Percentiles rank a stretch among this genome's conserved stretches.
Evolutionary conservation across 2,113 vertebrate genomes (phyloP).

Genomic region (Petrocephalus zakoni): DNA sequence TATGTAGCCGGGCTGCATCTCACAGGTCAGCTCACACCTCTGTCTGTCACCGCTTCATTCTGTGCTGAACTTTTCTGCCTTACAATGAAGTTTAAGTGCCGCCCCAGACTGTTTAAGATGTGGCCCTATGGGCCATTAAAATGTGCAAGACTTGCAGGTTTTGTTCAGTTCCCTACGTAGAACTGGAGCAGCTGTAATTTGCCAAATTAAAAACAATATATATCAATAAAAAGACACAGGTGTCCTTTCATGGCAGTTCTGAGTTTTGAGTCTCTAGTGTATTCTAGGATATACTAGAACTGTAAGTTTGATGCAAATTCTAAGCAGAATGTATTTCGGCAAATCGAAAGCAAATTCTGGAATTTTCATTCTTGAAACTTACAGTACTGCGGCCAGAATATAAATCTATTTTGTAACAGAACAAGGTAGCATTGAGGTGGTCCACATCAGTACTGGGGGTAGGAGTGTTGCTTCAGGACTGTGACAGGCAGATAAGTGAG

Average conservation of each 20-base stretch:
- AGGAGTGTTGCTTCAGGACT: not conserved
- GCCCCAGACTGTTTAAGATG: not conserved
- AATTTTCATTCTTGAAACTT: too few species aligned
- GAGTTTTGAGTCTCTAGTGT: too few species aligned
- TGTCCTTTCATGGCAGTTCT: not conserved
- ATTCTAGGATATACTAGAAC: too few species aligned
- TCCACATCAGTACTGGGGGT: not conserved
- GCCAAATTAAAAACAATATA: not conserved
- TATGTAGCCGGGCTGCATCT: not conserved
- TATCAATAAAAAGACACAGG: not conserved
- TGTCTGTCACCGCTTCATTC: not conserved
- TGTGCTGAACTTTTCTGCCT: not conserved
- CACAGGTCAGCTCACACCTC: not conserved
- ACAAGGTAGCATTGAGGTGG: not conserved
- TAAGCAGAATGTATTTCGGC: too few species aligned
- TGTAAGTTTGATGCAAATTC: too few species aligned
- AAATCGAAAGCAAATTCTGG: too few species aligned
- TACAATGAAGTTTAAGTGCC: not conserved
- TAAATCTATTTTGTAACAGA: not conserved
- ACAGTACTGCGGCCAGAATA: too few species aligned
- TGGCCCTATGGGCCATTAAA: not conserved
- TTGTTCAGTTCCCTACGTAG: too few species aligned
- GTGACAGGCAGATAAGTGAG: not conserved
- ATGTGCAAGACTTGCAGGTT: too few species aligned
- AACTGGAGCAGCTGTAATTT: not conserved